phyloP scores from a whole-genome alignment of 2,113 vertebrate species.

The Candoia aspera region DNA sequence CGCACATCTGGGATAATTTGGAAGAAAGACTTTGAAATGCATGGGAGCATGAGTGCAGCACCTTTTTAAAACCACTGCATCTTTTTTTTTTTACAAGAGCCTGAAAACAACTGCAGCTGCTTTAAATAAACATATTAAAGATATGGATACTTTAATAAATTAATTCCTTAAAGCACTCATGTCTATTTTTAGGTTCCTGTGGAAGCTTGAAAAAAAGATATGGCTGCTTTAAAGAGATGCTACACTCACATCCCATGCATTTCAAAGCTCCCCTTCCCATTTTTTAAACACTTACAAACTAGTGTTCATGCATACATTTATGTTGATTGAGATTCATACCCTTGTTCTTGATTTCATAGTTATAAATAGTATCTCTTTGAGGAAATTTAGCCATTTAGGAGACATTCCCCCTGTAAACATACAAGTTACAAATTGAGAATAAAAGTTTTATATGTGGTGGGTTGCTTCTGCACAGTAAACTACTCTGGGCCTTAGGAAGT shows the following conservation, averaged over 20 bases:
- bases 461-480: background rate
- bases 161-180: background rate
- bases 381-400: background rate
- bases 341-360: background rate
- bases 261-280: background rate
- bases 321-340: background rate
- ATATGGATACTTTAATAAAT: background rate
- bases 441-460: background rate
- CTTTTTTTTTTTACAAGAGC: background rate
- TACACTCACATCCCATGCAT: background rate
- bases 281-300: background rate
- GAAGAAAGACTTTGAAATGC: no score
- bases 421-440: background rate
- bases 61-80: background rate
- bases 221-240: background rate
- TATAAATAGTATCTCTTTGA: background rate
- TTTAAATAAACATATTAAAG: background rate
- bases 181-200: background rate
- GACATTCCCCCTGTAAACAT: background rate
- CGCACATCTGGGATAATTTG: no score
- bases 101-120: background rate
- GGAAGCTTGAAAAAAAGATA: background rate
- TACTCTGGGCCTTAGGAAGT: background rate
- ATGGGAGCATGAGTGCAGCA: background rate
- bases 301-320: background rate